Evolutionary conservation across 2,113 vertebrate species (phyloP).

Genomic region (Ammodramus savannarum): DNA sequence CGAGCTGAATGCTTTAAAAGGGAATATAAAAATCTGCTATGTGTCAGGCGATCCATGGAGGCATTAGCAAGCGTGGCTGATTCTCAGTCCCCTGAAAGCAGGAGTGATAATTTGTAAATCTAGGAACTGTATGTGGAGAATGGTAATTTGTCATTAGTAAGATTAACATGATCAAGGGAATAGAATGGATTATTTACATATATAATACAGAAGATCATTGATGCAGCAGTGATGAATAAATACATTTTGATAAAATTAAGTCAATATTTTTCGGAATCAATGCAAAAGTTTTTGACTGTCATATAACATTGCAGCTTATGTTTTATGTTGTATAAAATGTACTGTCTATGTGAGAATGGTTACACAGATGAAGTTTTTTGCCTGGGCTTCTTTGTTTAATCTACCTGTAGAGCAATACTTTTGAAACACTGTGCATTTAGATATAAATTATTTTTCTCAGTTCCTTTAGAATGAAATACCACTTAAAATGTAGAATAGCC

Average conservation of each 20-base stretch:
- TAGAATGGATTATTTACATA: constrained; percentile 81
- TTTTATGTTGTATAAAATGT: constrained; percentile 10
- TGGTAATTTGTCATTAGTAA: constrained; percentile 84
- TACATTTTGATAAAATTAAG: constrained; percentile 58
- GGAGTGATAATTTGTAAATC: constrained; percentile 80
- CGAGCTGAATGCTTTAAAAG: constrained; percentile 73
- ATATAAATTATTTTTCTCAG: neutral
- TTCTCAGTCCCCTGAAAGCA: constrained; percentile 75
- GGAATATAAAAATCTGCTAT: constrained; percentile 71
- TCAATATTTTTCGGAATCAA: constrained; percentile 35
- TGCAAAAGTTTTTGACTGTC: neutral
- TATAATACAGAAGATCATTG: constrained; percentile 76
- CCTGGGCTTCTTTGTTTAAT: neutral
- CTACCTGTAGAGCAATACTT: neutral
- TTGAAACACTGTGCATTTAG: neutral
- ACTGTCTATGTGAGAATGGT: neutral
- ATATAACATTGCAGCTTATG: neutral
- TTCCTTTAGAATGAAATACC: neutral
- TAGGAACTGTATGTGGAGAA: constrained; percentile 78
- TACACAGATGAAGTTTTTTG: neutral
- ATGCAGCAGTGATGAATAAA: constrained; percentile 73
- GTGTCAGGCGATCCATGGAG: constrained; percentile 72
- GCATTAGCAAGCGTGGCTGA: constrained; percentile 74
- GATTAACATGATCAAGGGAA: constrained; percentile 81
- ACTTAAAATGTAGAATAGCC: constrained; percentile 12